Percentiles rank a stretch among this genome's conserved stretches.
phyloP scores from a whole-genome alignment of 2,888 invertebrate species.

The Gnatocerus cornutus region DNA sequence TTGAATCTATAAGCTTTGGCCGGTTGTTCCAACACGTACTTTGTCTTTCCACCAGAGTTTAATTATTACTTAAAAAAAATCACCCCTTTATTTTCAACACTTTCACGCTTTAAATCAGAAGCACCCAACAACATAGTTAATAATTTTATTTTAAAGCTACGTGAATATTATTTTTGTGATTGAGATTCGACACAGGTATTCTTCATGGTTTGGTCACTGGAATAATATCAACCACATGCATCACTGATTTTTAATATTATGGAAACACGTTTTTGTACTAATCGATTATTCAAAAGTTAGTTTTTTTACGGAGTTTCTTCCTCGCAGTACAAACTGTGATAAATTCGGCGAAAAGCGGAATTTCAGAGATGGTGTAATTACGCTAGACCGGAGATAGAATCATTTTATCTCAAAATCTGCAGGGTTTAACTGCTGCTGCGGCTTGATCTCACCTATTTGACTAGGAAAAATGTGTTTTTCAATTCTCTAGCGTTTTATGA shows the following conservation, averaged over 20 bases:
- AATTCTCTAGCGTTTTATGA: no score
- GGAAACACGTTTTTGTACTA: constrained; percentile 23
- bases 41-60: constrained; percentile 49
- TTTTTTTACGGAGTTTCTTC: constrained; percentile 7
- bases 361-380: constrained; percentile 1
- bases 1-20: constrained; percentile 66
- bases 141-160: constrained; percentile 1
- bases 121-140: neutral
- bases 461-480: no score
- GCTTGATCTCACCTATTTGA: no score
- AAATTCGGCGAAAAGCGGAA: constrained; percentile 20
- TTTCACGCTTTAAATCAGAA: constrained; percentile 5
- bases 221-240: constrained; percentile 37
- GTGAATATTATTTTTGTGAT: constrained; percentile 14
- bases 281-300: constrained; percentile 18
- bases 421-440: no score
- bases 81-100: neutral
- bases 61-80: constrained; percentile 43
- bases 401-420: neutral
- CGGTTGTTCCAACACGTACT: constrained; percentile 54
- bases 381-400: constrained; percentile 18
- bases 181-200: constrained; percentile 18
- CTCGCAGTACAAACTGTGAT: constrained; percentile 1
- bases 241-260: constrained; percentile 37
- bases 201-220: constrained; percentile 8